These are phyloP conservation scores for Cheilosia pagana DNA, from an alignment of 2,888 invertebrate species.

Conservation along the genomic window DNA sequence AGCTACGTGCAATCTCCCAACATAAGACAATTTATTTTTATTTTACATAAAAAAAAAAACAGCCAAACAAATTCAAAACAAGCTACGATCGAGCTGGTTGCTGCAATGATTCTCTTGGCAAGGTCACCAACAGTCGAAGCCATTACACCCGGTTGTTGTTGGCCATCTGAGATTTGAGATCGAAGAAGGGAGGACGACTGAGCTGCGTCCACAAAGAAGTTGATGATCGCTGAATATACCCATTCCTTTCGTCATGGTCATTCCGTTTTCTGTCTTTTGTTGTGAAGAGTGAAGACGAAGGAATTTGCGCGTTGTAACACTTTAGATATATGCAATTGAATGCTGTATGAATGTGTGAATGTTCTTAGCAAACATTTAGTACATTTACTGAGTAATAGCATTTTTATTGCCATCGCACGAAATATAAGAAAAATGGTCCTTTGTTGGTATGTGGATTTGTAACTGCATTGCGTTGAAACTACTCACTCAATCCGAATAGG, in stretches of 20 bases:
- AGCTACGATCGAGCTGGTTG: conserved; percentile 61
- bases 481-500: too few relatives aligned
- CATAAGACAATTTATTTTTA: conserved; percentile 62
- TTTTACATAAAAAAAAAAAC: conserved; percentile 30
- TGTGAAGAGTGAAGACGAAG: not conserved
- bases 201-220: not conserved
- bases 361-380: too few relatives aligned
- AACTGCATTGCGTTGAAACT: too few relatives aligned
- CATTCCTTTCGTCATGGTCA: conserved; percentile 8
- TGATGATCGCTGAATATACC: not conserved
- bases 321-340: not conserved
- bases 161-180: not conserved
- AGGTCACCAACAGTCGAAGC: conserved; percentile 65
- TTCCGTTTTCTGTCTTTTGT: not conserved
- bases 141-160: conserved; percentile 57
- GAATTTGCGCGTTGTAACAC: not conserved
- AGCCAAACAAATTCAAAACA: conserved; percentile 44
- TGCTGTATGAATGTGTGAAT: too few relatives aligned
- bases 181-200: not conserved
- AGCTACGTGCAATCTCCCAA: conserved; percentile 38
- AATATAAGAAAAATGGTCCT: too few relatives aligned
- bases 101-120: conserved; percentile 65
- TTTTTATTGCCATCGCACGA: too few relatives aligned
- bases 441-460: too few relatives aligned
- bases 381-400: too few relatives aligned